phyloP scores from a whole-genome alignment of 1,140 invertebrate genomes.

The Cydia splendana region DNA sequence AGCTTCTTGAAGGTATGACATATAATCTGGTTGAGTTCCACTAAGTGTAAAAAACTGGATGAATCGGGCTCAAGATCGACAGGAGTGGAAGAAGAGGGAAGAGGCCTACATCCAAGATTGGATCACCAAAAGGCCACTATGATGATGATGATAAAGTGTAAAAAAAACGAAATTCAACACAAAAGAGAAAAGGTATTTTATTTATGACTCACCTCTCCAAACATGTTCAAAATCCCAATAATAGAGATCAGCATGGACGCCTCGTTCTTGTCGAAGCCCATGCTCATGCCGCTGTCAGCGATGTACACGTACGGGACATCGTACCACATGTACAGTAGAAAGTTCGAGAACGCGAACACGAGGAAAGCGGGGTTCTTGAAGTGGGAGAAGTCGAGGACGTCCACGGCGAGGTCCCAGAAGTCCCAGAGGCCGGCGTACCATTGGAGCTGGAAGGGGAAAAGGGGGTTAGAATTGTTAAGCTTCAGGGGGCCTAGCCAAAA shows the following conservation, averaged over 20 bases:
- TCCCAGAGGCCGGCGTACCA: slow-evolving; percentile 88
- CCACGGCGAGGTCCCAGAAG: slow-evolving; percentile 86
- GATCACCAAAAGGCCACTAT: no score
- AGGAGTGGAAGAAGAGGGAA: no score
- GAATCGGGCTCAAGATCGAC: no score
- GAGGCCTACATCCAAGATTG: no score
- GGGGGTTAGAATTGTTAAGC: no score
- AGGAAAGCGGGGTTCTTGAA: slow-evolving; percentile 87
- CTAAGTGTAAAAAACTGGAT: no score
- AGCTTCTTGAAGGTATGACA: no score
- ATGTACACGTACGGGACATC: slow-evolving; percentile 94
- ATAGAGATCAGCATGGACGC: slow-evolving; percentile 91
- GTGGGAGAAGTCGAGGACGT: slow-evolving; percentile 90
- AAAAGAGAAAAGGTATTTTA: no score
- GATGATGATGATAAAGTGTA: no score
- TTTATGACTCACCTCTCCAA: slow-evolving; percentile 87
- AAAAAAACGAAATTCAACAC: no score
- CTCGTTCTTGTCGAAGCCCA: slow-evolving; percentile 86
- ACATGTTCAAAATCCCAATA: slow-evolving; percentile 92
- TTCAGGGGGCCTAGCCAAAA: no score
- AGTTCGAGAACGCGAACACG: slow-evolving; percentile 92
- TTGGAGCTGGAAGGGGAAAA: slow-evolving; percentile 74
- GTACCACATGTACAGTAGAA: slow-evolving; percentile 93
- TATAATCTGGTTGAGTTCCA: no score
- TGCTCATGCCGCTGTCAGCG: slow-evolving; percentile 82